phyloP scores from a whole-genome alignment of 2,888 invertebrate genomes.

The Pecten maximus region DNA sequence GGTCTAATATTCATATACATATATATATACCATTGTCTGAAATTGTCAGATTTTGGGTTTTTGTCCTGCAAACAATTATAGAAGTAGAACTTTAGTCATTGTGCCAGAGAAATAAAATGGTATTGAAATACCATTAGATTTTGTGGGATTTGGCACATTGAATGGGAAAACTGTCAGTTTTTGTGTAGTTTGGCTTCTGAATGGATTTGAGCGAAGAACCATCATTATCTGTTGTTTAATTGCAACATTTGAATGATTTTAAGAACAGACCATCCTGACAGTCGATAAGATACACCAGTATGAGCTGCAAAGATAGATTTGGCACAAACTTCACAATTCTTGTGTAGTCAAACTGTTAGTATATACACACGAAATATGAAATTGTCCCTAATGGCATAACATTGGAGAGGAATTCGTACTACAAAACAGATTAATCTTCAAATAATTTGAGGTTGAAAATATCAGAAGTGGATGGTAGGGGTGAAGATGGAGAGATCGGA shows the following conservation, averaged over 20 bases:
- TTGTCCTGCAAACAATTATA: too few relatives aligned
- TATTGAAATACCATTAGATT: too few relatives aligned
- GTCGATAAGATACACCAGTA: neutral
- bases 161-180: too few relatives aligned
- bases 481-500: neutral
- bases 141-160: neutral
- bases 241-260: neutral
- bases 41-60: too few relatives aligned
- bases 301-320: neutral
- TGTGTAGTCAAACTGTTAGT: too few relatives aligned
- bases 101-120: too few relatives aligned
- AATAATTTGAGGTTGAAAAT: neutral
- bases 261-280: neutral
- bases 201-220: too few relatives aligned
- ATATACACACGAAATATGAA: neutral
- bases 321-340: neutral
- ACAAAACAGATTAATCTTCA: neutral
- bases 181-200: too few relatives aligned
- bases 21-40: too few relatives aligned
- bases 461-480: neutral
- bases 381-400: neutral
- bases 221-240: neutral
- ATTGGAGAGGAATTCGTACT: too few relatives aligned
- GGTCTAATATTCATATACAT: too few relatives aligned
- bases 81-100: too few relatives aligned